Evolutionary conservation across 2,113 vertebrate genomes (phyloP), one percentile per base, ranked within the genome.

Genomic region (Holacanthus passer): DNA sequence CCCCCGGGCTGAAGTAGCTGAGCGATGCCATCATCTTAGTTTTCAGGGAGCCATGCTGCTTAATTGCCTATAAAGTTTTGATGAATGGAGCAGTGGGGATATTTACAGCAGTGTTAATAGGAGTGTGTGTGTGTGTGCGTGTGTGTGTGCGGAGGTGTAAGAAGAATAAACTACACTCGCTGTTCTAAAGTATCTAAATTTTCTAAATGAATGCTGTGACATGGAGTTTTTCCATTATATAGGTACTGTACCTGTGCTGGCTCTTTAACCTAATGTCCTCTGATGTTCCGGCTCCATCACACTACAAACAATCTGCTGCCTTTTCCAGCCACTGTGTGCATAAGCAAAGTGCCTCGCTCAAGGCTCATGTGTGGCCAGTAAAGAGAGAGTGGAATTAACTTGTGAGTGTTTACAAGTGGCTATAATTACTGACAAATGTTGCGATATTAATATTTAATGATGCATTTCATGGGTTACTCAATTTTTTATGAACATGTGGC

Each of bases 61-160:
- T 92, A 93, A 93, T 93, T 87, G 91, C 86, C 89, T 89, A 90
- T 91, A 92, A 92, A 89, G 87, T 78, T 76, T 75, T 90, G 89
- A 93, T 91, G 82, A 90, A 93, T 81, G 85, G 79, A 85, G 74
- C 45, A 52, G 73, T 43, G 75, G 74, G 82, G 81, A 77, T 88
- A 86, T 92, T 89, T 92, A 91, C 91, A 89, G 77, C 48, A 72
- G 43, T 71, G 74, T 65, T 90, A 88, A 92, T 89, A 83, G 70
- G 88, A 75, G 77, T 63, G 58, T 45, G 55, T 43, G 22, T 53
- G 50, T 48, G 24, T 80, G 68, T 31, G 41, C n/a, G n/a, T n/a
- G 77, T 63, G 58, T 45, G 55, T 43, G 22, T 53, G 50, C n/a
- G 12, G 17, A 47, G 43, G 1, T 48, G 24, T 80, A 65, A 37